Evolutionary conservation across 2,113 vertebrate genomes (phyloP), one percentile per base, ranked within the genome.

Genomic region (Bubo blakistoni): DNA sequence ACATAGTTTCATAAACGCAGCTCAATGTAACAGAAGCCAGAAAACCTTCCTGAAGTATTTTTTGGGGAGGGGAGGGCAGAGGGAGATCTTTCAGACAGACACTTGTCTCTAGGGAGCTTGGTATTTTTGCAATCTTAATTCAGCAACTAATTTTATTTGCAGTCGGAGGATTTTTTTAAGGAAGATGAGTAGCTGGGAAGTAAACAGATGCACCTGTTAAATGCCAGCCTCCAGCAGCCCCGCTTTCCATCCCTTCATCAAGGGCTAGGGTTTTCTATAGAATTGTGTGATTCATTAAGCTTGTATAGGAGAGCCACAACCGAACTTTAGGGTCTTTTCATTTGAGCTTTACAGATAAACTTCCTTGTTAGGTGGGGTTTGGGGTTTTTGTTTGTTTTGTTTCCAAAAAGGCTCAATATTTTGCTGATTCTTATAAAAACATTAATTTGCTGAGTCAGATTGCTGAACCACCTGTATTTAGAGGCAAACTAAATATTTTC

Each of bases 151-250:
- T 44, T 81, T 47, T 30, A 10, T 74, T 62, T 46, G 66, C 4
- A 11, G 14, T 14, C 10, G 6, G 87, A 46, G 72, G 44, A 3
- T 8, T 55, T 63, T 89, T 81, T 72, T 69, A 29, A n/a, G 61
- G 70, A 62, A 49, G 85, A 73, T 2, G 30, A 77, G 77, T 82
- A 82, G 67, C 72, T 90, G 72, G 86, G 13, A 94, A 92, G 87
- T 93, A 92, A 97, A 85, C 66, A 88, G 67, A 77, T 58, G 90
- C 80, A 94, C 92, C 93, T 96, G 90, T 91, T 96, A 85, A 90
- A 77, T 95, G 81, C 78, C 86, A 86, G 51, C 46, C 29, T 87
- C 61, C 77, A 65, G 86, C 91, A 91, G 61, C 73, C 87, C 4
- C 0, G 55, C 42, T 93, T 82, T 25, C 40, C 65, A 20, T 34